phyloP scores from a whole-genome alignment of 2,113 vertebrate genomes.

The Artemisiospiza belli region DNA sequence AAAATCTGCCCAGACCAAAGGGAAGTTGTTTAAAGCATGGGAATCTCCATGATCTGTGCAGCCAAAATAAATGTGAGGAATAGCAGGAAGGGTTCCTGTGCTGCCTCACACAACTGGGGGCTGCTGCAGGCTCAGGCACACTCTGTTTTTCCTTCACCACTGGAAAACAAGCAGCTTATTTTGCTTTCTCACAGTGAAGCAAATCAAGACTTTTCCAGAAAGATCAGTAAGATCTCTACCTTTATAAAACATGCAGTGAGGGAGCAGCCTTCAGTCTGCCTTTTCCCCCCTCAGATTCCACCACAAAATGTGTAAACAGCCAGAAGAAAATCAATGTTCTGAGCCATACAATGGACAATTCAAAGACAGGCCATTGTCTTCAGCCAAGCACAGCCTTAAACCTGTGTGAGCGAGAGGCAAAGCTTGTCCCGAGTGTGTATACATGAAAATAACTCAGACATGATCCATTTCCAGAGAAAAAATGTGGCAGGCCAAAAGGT shows the following conservation, averaged over 20 bases:
- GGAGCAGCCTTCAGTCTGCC: background rate
- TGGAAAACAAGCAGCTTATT: background rate
- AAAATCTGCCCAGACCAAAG: background rate
- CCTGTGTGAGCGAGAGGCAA: background rate
- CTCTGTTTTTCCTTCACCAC: background rate
- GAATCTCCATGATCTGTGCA: background rate
- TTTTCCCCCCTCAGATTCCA: background rate
- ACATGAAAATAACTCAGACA: constrained; percentile 6
- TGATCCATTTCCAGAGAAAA: background rate
- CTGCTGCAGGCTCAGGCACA: background rate
- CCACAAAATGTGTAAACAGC: background rate
- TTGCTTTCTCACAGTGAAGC: background rate
- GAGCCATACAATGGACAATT: background rate
- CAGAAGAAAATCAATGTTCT: background rate
- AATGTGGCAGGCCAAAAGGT: constrained; percentile 33
- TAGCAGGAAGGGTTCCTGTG: background rate
- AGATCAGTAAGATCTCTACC: background rate
- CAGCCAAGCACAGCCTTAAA: background rate
- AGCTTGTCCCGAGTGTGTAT: background rate
- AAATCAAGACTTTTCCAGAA: background rate
- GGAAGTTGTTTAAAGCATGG: background rate
- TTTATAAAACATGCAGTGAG: background rate
- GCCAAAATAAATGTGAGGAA: background rate
- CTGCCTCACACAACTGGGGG: background rate
- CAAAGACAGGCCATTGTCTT: background rate